phyloP scores from a whole-genome alignment of 2,888 invertebrate genomes.

The Trachelus troglodyta region DNA sequence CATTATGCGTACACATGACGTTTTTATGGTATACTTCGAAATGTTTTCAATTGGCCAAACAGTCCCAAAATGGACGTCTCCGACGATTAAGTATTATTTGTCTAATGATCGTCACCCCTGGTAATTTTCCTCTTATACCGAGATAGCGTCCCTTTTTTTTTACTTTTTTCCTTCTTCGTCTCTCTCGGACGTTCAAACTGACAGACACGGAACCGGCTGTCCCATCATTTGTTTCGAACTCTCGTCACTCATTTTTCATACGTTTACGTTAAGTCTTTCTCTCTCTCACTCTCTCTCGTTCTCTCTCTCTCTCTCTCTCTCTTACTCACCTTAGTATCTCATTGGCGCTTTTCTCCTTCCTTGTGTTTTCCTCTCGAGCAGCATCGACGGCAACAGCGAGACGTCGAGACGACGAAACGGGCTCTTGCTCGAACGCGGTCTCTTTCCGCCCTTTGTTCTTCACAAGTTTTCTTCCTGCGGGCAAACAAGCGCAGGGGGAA shows the following conservation, averaged over 20 bases:
- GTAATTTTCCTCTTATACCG: constrained; percentile 28
- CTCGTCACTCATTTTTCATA: constrained; percentile 61
- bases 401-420: not conserved
- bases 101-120: constrained; percentile 21
- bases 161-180: not conserved
- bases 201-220: constrained; percentile 43
- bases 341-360: constrained; percentile 19
- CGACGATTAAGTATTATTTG: constrained; percentile 20
- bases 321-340: constrained; percentile 15
- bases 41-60: not conserved
- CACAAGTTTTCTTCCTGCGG: constrained; percentile 54
- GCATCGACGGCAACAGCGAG: constrained; percentile 20
- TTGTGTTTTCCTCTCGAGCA: constrained; percentile 27
- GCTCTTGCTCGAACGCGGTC: constrained; percentile 30
- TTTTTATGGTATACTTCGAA: not conserved
- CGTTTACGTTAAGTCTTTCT: constrained; percentile 36
- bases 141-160: constrained; percentile 15
- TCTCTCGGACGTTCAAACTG: constrained; percentile 27
- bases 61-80: not conserved
- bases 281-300: constrained; percentile 12
- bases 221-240: constrained; percentile 53
- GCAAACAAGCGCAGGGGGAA: constrained; percentile 43
- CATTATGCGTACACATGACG: not conserved
- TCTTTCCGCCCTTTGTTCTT: constrained; percentile 61
- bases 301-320: constrained; percentile 7